Conservation (phyloP, 2,888 invertebrate genomes). For the Drosophila basisetae region DNA sequence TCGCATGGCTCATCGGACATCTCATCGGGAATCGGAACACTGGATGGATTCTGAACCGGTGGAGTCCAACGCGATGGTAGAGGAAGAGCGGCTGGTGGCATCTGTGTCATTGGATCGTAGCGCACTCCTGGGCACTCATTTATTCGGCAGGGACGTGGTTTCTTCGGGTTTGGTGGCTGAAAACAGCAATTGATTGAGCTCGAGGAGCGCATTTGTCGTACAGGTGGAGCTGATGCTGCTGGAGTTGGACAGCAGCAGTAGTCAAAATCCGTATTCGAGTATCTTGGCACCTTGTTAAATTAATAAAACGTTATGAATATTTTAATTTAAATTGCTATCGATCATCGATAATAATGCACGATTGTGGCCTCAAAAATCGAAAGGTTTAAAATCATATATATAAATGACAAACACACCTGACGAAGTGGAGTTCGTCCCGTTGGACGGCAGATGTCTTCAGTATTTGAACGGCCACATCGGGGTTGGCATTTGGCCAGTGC, state of each 20-base stretch:
- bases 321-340: neutral
- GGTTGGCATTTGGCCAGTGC: neutral
- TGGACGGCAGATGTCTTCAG: neutral
- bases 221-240: neutral
- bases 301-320: neutral
- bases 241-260: neutral
- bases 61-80: neutral
- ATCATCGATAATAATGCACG: neutral
- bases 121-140: neutral
- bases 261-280: neutral
- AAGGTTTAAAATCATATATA: neutral
- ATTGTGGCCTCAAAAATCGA: neutral
- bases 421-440: neutral
- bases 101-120: neutral
- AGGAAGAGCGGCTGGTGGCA: neutral
- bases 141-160: neutral
- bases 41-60: neutral
- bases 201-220: neutral
- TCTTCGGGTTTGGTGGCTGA: constrained; percentile 4
- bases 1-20: constrained; percentile 11
- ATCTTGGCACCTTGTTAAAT: neutral
- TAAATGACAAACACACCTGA: neutral
- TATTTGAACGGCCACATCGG: neutral
- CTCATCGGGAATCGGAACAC: neutral
- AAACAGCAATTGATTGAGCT: constrained; percentile 3